A percentile compares a stretch with the other conserved stretches of the same genome.
Evolutionary conservation across 2,888 invertebrate species (phyloP).

Genomic region (Uropetala carovei): DNA sequence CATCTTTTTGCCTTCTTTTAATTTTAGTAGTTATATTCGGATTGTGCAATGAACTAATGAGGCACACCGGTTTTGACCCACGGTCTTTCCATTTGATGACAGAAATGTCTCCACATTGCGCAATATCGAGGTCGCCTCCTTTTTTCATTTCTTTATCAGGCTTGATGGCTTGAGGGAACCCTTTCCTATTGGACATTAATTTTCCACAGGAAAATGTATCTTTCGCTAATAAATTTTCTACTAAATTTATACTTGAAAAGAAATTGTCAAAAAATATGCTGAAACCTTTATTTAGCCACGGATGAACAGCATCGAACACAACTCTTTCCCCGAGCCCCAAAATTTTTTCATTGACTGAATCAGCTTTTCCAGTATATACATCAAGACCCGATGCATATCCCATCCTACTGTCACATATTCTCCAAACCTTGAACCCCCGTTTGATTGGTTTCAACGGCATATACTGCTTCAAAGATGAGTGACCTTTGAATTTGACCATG

Average conservation of each 20-base stretch:
- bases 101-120: no score
- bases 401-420: no score
- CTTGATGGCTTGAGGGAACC: no score
- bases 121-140: no score
- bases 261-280: slow-evolving; percentile 14
- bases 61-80: no score
- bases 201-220: no score
- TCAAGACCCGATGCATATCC: slow-evolving; percentile 10
- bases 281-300: slow-evolving; percentile 1
- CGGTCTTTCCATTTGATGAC: no score
- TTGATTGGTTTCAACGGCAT: slow-evolving; percentile 70
- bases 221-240: not conserved
- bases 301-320: not conserved
- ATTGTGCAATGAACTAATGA: no score
- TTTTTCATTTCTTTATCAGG: no score
- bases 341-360: not conserved
- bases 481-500: slow-evolving; percentile 71
- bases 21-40: not conserved
- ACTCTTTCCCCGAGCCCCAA: not conserved
- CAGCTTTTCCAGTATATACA: no score
- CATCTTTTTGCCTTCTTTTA: not conserved
- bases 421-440: slow-evolving; percentile 70
- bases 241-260: not conserved
- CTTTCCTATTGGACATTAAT: no score
- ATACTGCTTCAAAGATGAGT: slow-evolving; percentile 69